Percentiles rank a stretch among this genome's conserved stretches.
Evolutionary conservation across 2,888 invertebrate species (phyloP).

Genomic region (Cheilosia vulpina): DNA sequence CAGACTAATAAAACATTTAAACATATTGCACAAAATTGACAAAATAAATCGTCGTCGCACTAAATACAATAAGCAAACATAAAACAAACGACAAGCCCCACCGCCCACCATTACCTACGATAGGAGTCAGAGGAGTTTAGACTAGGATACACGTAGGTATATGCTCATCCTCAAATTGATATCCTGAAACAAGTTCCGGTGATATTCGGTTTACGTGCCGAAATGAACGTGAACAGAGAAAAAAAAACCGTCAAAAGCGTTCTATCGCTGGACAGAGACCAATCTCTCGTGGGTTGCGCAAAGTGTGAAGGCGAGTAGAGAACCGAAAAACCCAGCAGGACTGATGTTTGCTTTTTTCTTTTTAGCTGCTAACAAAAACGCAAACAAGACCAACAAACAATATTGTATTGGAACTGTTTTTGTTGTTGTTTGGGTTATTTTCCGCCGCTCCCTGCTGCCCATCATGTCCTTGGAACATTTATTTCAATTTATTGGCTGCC

Average conservation of each 20-base stretch:
- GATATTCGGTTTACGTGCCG: conserved; percentile 74
- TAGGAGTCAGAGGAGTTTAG: conserved; percentile 53
- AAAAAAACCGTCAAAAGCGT: conserved; percentile 25
- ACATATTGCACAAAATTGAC: conserved; percentile 73
- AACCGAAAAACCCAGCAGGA: conserved; percentile 59
- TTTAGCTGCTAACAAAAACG: background rate
- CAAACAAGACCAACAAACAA: conserved; percentile 38
- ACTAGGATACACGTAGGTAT: conserved; percentile 65
- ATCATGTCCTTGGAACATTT: conserved; percentile 68
- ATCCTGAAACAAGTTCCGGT: conserved; percentile 74
- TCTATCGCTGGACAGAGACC: conserved; percentile 62
- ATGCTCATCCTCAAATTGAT: conserved; percentile 75
- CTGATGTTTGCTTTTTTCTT: conserved; percentile 7
- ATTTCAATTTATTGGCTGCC: conserved; percentile 75
- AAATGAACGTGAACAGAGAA: conserved; percentile 67
- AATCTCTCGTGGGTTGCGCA: conserved; percentile 57
- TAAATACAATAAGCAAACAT: conserved; percentile 76
- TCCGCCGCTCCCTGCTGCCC: conserved; percentile 6
- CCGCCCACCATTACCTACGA: background rate
- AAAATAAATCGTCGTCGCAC: conserved; percentile 73
- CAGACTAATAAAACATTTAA: conserved; percentile 73
- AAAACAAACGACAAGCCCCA: conserved; percentile 51
- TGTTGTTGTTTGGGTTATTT: conserved; percentile 18
- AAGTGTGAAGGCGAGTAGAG: conserved; percentile 64
- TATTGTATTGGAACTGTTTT: conserved; percentile 60